A percentile compares a stretch with the other conserved stretches of the same genome.
Conservation (phyloP, 2,113 vertebrate genomes). For the Halcyon malimbica region DNA sequence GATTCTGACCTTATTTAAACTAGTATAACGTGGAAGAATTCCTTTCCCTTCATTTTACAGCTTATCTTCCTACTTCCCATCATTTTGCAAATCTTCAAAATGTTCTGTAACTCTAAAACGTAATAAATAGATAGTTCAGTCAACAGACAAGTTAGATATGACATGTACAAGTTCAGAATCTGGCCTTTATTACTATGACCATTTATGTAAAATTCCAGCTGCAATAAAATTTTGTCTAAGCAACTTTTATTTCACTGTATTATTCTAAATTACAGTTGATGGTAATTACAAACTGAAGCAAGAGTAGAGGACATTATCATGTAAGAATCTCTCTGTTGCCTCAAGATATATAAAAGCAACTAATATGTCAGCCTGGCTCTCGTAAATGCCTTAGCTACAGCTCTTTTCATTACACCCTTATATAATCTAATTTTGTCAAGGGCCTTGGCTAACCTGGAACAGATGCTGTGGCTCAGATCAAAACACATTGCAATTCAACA, state of each 20-base stretch:
- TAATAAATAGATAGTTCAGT: background rate
- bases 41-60: background rate
- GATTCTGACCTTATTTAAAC: background rate
- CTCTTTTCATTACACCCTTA: constrained; percentile 59
- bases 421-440: constrained; percentile 61
- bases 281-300: constrained; percentile 34
- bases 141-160: background rate
- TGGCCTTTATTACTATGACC: background rate
- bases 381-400: constrained; percentile 38
- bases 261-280: background rate
- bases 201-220: background rate
- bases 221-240: background rate
- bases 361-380: constrained; percentile 36
- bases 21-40: background rate
- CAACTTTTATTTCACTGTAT: background rate
- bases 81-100: background rate
- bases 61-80: background rate
- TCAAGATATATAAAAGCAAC: constrained; percentile 42
- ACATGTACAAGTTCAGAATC: background rate
- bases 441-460: constrained; percentile 51
- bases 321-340: constrained; percentile 1
- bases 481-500: constrained; percentile 6
- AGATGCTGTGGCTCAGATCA: constrained; percentile 16
- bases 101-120: background rate
- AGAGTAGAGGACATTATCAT: background rate